Evolutionary conservation across 1,140 invertebrate genomes (phyloP).

Genomic region (Drosophila fuyamai): DNA sequence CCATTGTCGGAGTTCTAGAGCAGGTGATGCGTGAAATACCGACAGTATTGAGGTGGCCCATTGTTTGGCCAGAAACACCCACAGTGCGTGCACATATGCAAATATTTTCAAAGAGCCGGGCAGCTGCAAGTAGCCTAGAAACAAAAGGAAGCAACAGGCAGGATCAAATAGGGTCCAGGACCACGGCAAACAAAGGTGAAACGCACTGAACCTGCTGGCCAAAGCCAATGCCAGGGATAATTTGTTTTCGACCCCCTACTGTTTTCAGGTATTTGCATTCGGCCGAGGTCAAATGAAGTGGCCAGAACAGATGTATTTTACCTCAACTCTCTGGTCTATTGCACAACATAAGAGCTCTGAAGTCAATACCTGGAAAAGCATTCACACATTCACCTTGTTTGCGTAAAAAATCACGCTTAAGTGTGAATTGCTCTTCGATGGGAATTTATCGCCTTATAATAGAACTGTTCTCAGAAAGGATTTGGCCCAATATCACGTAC

Average conservation of each 20-base stretch:
- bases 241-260: conserved; percentile 7
- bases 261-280: conserved; percentile 63
- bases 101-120: conserved; percentile 59
- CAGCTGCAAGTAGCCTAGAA: conserved; percentile 57
- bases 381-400: conserved; percentile 26
- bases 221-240: conserved; percentile 12
- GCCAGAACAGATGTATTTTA: conserved; percentile 63
- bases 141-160: conserved; percentile 74
- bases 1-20: conserved; percentile 35
- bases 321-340: conserved; percentile 29
- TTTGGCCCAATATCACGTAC: conserved; percentile 45
- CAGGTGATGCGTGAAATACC: conserved; percentile 63
- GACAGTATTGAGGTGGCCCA: conserved; percentile 22
- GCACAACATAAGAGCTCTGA: conserved; percentile 41
- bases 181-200: conserved; percentile 41
- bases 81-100: conserved; percentile 73
- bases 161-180: conserved; percentile 45
- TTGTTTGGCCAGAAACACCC: conserved; percentile 68
- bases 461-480: conserved; percentile 57
- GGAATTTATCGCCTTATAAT: conserved; percentile 60
- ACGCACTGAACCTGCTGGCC: conserved; percentile 66
- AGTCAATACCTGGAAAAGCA: conserved; percentile 21
- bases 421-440: conserved; percentile 57
- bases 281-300: conserved; percentile 41
- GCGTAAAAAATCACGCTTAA: conserved; percentile 55